Base-by-base conservation (phyloP, 2,113 vertebrate species). In the Paratilapia polleni region DNA sequence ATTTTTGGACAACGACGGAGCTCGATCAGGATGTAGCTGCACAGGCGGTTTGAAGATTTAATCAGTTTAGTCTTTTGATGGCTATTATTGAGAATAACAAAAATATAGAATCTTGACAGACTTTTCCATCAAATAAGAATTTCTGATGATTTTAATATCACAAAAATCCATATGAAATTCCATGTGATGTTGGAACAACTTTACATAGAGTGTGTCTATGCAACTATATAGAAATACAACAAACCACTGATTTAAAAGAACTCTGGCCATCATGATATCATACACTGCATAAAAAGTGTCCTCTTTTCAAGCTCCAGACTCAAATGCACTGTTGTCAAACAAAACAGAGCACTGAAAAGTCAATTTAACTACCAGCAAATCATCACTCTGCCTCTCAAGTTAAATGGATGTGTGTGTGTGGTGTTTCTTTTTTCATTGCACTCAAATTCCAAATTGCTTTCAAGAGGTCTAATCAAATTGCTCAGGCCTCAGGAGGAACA, bases 391-490 rank as follows among this genome's bases (percentile, higher is more conserved):
- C 38, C 14, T 68, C n/a, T 47, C 38, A 68, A 47, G 0, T 0
- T 68, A 47, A 26, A 68, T 8, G 38, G 41, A 47, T 68, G 22
- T 1, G 1, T 26, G 34, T 34, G 34, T 6, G 6, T 34, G 34
- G n/a, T n/a, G n/a, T n/a, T n/a, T 34, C 24, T 68, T 68, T 68
- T 49, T 26, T 28, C 4, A 31, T 31, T 31, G 38, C 54, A 76
- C 80, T 80, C 28, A n/a, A 41, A 79, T 12, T 54, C 20, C 52
- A 78, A 76, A 77, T 70, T 81, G 68, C 22, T 62, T 61, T 56
- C 52, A 34, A 77, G 75, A 68, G 64, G 24, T 28, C 54, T 31
- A 82, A 83, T 91, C 76, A 83, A 80, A 64, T 75, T 38, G 49
- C 60, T 85, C 34, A 22, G 36, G 12, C 28, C 49, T 14, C 3